Evolutionary conservation across 2,113 vertebrate species (phyloP), one percentile per base, ranked within the genome.

Genomic region (Salvator merianae): DNA sequence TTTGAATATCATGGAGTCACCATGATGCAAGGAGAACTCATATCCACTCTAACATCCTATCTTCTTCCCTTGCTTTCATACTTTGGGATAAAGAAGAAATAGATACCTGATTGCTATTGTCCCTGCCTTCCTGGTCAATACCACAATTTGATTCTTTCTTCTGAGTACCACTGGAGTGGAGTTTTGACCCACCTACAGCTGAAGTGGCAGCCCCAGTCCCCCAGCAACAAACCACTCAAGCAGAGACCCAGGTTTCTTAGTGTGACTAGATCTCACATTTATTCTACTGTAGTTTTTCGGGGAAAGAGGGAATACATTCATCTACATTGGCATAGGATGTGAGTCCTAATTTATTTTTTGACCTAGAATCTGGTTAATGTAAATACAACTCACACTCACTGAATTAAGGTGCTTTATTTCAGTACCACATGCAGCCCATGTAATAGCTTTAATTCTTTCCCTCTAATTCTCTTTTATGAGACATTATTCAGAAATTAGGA

Each of bases 301-400:
- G 3, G 1, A 59, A 77, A 0, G 0, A 5, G 0, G 0, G 24
- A 1, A 1, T 38, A 32, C 62, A 2, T 2, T 13, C 65, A 55
- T n/a, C 2, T 63, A 78, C 16, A 30, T 2, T 0, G 2, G 50
- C 50, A 10, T 5, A 0, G 1, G 36, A 4, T 7, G n/a, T 59
- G 12, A 65, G 1, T 43, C 28, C 65, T 26, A 3, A 30, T 20
- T 3, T 0, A 0, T 50, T 38, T 72, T 28, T 38, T 13, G 0
- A 34, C 7, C 26, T 26, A 8, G 8, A 32, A 38, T 59, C n/a
- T 24, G 9, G 62, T 24, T 47, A 28, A 13, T 65, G 22, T 28
- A 50, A 72, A 40, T 62, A 14, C 13, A 30, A 66, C 30, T 66
- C 10, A n/a, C 12, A 24, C 7, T 63, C 69, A 28, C 87, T 38